Conservation (phyloP, 2,113 vertebrate species). For the Cricetomys ansorgei region DNA sequence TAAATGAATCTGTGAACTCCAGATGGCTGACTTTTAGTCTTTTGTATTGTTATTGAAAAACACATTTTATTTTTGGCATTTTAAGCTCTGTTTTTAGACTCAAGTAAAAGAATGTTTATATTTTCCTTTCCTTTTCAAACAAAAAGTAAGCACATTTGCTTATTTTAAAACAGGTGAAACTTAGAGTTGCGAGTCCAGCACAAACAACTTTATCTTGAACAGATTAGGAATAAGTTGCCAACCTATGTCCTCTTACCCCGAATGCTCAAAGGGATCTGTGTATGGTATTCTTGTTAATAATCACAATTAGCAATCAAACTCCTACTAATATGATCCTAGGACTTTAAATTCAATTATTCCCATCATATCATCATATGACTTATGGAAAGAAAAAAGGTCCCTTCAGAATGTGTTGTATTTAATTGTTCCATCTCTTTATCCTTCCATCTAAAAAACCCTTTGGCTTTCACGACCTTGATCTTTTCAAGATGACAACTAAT, state of each 20-base stretch:
- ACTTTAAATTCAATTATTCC: background rate
- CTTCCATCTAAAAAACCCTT: background rate
- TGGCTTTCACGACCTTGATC: background rate
- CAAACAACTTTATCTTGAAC: constrained; percentile 29
- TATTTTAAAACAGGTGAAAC: constrained; percentile 54
- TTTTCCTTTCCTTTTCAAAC: constrained; percentile 53
- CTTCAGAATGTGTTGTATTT: background rate
- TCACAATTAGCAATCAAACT: constrained; percentile 5
- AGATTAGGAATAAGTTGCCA: background rate
- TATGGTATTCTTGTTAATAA: background rate
- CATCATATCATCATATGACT: background rate
- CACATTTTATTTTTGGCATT: background rate
- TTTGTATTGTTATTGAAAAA: constrained; percentile 46
- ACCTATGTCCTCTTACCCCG: background rate
- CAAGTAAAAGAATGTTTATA: constrained; percentile 24
- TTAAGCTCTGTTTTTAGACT: constrained; percentile 52
- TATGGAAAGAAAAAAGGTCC: background rate
- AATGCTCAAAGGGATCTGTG: background rate
- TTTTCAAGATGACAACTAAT: constrained; percentile 6
- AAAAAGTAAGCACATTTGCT: constrained; percentile 24
- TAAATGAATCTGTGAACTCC: constrained; percentile 45
- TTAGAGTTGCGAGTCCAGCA: background rate
- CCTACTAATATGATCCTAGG: background rate
- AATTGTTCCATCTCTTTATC: background rate
- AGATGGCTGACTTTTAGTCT: constrained; percentile 29